Evolutionary conservation across 2,797 vertebrate species (phyloP).

Genomic region (Hipposideros larvatus): DNA sequence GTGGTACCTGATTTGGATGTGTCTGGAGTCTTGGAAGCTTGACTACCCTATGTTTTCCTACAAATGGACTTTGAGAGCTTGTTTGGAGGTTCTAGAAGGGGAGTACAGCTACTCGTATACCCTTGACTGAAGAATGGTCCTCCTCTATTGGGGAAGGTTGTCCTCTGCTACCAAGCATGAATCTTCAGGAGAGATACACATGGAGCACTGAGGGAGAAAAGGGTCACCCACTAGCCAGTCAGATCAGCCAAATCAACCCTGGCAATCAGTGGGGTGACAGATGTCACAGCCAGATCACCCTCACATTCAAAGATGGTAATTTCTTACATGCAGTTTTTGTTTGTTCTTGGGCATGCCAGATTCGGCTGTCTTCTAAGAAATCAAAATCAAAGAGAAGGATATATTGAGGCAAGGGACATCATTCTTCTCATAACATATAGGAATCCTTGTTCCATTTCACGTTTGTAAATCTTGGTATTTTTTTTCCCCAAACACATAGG

Average conservation of each 20-base stretch:
- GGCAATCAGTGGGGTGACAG: background rate
- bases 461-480: background rate
- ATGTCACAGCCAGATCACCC: no score
- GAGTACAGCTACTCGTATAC: background rate
- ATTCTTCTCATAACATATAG: background rate
- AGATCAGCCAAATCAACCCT: background rate
- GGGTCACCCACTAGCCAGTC: background rate
- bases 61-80: background rate
- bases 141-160: background rate
- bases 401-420: background rate
- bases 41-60: background rate
- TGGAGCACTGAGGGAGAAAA: background rate
- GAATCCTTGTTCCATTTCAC: background rate
- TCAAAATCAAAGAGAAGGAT: background rate
- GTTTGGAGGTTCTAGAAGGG: background rate
- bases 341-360: background rate
- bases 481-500: background rate
- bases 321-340: background rate
- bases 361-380: slow-evolving; percentile 7
- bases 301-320: background rate
- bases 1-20: background rate
- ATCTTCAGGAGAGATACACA: background rate
- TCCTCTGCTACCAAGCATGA: background rate
- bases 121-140: fast-evolving
- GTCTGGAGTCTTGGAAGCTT: background rate